Evolutionary conservation across 2,888 invertebrate species (phyloP), one percentile per base, ranked within the genome.

Genomic region (Drosophila subsilvestris): DNA sequence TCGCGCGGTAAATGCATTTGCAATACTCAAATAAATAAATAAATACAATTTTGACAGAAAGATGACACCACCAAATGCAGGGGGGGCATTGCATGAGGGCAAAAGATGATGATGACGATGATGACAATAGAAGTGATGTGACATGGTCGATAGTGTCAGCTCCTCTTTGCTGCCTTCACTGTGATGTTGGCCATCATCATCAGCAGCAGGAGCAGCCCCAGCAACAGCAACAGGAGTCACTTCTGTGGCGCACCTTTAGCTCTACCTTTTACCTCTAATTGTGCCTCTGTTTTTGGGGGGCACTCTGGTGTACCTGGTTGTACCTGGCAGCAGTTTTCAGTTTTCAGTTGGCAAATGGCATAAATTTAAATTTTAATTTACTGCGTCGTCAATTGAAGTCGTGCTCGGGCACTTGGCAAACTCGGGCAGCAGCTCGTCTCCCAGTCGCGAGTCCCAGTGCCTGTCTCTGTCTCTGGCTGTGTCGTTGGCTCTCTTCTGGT

Each of bases 361-460:
- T 89, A 89, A 89, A 89, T 89, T 89, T 89, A 89, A 89, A 89
- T 89, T 89, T 89, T 89, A 89, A 89, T 89, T 89, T 89, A 89
- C 79, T 85, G 80, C 85, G 80, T 68, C 71, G 80, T 80, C 83
- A 86, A 84, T 84, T 86, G 86, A 77, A 81, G 80, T 83, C 80
- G 81, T 83, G 78, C 73, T 59, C 72, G 70, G 72, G 80, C 86
- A 82, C 78, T 80, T 82, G 78, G 65, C 67, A 1, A 20, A 20
- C 25, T 25, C 25, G 25, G 25, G 25, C 25, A 53, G 58, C 49
- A 53, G 58, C 49, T 29, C 45, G 55, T 20, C 53, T 14, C 48
- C 57, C 22, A 22, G 17, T 62, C 51, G 20, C n/a, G 44, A 56
- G 56, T 44, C 48, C 47, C 74, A 67, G 60, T 62, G 61, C 43